These are phyloP conservation scores for Erebia ligea DNA, from an alignment of 2,888 invertebrate species.

Conservation along the genomic window DNA sequence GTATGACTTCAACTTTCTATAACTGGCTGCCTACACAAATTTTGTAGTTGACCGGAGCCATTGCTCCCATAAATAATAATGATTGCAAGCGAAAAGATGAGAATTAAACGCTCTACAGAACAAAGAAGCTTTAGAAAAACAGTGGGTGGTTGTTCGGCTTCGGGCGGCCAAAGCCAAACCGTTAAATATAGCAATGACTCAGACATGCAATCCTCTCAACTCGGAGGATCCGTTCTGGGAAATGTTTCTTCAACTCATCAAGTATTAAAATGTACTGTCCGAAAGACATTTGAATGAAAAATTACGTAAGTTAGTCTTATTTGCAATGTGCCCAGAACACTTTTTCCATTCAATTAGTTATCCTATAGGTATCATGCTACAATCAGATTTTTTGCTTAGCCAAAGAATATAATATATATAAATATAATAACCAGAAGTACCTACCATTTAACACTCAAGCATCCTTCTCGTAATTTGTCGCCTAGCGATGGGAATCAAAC, in stretches of 20 bases:
- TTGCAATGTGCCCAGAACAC: background rate
- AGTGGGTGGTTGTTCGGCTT: constrained; percentile 37
- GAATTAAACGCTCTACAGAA: constrained; percentile 41
- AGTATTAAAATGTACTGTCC: background rate
- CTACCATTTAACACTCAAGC: background rate
- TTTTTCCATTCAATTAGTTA: no score
- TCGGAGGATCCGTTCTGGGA: constrained; percentile 41
- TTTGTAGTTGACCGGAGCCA: background rate
- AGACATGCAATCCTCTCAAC: constrained; percentile 40
- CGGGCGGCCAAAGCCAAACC: constrained; percentile 25
- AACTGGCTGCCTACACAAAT: background rate
- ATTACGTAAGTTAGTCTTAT: background rate
- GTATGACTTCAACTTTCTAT: no score
- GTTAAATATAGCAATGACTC: constrained; percentile 64
- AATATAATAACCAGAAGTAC: background rate
- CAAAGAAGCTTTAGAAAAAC: constrained; percentile 46
- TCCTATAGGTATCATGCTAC: no score
- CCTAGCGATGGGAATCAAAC: constrained; percentile 67
- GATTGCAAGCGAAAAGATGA: constrained; percentile 22
- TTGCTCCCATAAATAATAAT: constrained; percentile 6
- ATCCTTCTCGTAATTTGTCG: constrained; percentile 48
- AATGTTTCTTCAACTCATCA: constrained; percentile 10
- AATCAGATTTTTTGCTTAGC: no score
- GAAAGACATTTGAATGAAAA: background rate
- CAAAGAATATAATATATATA: background rate